phyloP scores from a whole-genome alignment of 2,888 invertebrate genomes.

The Pristionchus arcanus region DNA sequence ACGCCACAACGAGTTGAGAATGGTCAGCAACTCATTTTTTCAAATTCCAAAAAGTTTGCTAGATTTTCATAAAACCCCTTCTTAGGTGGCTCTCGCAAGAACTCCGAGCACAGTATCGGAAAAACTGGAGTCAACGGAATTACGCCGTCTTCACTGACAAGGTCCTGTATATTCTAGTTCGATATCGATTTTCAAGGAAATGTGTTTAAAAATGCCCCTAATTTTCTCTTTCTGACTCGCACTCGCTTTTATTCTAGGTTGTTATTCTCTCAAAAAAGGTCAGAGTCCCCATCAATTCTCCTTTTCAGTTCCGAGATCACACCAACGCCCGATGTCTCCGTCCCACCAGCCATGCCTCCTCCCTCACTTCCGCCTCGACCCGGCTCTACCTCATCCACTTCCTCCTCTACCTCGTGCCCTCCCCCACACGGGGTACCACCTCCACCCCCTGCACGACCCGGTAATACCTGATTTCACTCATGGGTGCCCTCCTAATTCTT shows the following conservation, averaged over 20 bases:
- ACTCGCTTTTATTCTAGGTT: too few species aligned
- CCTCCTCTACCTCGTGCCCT: conserved; percentile 53
- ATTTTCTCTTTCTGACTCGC: too few species aligned
- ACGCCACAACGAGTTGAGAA: conserved; percentile 46
- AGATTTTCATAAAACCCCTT: too few species aligned
- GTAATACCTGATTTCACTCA: not conserved
- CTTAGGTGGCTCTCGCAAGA: conserved; percentile 40
- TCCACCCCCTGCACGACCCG: not conserved
- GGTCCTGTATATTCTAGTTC: too few species aligned
- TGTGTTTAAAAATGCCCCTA: too few species aligned
- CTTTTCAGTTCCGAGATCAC: conserved; percentile 54
- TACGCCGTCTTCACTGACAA: not conserved
- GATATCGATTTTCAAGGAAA: too few species aligned
- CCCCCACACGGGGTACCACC: not conserved
- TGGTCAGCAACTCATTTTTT: not conserved
- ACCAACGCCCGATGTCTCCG: conserved; percentile 35
- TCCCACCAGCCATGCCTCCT: conserved; percentile 31
- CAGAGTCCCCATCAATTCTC: too few species aligned
- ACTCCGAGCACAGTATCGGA: not conserved
- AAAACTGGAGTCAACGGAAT: not conserved
- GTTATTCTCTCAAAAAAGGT: too few species aligned
- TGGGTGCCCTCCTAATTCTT: not conserved
- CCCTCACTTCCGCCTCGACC: conserved; percentile 54
- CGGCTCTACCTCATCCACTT: conserved; percentile 40
- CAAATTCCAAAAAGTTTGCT: too few species aligned